Evolutionary conservation across 2,888 invertebrate species (phyloP), one percentile per base, ranked within the genome.

Genomic region (Epinotia ramella): DNA sequence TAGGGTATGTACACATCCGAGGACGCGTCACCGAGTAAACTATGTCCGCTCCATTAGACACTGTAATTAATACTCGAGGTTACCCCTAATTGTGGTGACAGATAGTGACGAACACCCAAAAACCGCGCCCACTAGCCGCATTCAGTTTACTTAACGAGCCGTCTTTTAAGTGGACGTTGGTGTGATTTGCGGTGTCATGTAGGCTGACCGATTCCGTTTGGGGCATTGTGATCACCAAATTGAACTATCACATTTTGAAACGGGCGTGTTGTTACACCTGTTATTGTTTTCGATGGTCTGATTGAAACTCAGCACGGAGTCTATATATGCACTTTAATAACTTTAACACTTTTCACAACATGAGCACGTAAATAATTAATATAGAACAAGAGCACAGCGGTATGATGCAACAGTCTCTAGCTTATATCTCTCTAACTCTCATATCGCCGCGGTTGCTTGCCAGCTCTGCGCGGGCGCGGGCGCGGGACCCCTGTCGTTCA

Each of bases 1-100:
- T 83, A 83, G 83, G 85, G 83, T 86, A 83, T 85, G 86, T 89
- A 89, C 87, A 88, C 86, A 88, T 84, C 80, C 78, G 84, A 84
- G 86, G 86, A 85, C 84, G 84, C 86, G 86, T 88, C 87, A 86
- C 85, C 83, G 84, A 86, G 86, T 86, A 86, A 90, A 89, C 89
- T 84, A 83, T 85, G 87, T 82, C 83, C 85, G 88, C 86, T 89
- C 92, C 91, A 93, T 94, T 93, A 93, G 91, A 88, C 91, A 89
- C 88, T 91, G 93, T 93, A 94, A 93, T 93, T 90, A 93, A 93
- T 93, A 93, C 90, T 87, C 86, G 86, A 86, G 89, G 90, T 89
- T 89, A 87, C 88, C 89, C 89, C 88, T 91, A 91, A 93, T 92
- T 92, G 91, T 89, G 87, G 87, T 85, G 88, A 88, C 87, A 86